These are phyloP conservation scores for Bombyx huttoni DNA, from an alignment of 2,888 invertebrate genomes.

Conservation along the genomic window DNA sequence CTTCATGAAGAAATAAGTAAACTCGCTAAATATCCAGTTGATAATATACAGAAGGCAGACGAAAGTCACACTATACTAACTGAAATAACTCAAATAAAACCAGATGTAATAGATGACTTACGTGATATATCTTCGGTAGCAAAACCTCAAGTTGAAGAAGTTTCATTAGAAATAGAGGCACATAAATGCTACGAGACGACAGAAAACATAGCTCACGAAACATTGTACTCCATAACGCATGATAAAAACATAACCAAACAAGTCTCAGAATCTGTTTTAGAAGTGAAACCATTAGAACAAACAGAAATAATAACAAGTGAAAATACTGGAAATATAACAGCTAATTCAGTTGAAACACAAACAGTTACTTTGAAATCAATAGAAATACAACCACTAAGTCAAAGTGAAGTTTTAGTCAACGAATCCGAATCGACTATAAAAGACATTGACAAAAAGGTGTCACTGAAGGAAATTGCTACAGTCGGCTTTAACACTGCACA, in stretches of 20 bases:
- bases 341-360: constrained; percentile 16
- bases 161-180: constrained; percentile 34
- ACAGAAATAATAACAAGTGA: constrained; percentile 37
- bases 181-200: constrained; percentile 50
- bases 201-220: constrained; percentile 27
- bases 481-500: constrained; percentile 30
- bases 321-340: constrained; percentile 20
- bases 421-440: constrained; percentile 33
- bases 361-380: constrained; percentile 21
- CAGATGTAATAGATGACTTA: neutral
- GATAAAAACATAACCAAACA: constrained; percentile 12
- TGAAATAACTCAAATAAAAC: neutral
- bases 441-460: constrained; percentile 22
- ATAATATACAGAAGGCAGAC: neutral
- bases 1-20: neutral
- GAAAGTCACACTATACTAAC: neutral
- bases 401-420: constrained; percentile 31
- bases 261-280: constrained; percentile 8
- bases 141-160: constrained; percentile 16
- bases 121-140: constrained; percentile 2
- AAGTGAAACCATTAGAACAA: constrained; percentile 38
- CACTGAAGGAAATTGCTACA: constrained; percentile 27
- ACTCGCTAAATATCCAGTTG: neutral
- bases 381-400: constrained; percentile 29
- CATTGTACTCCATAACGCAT: constrained; percentile 8